Base-by-base conservation (phyloP, 1,140 invertebrate genomes). In the Brachionus plicatilis region DNA sequence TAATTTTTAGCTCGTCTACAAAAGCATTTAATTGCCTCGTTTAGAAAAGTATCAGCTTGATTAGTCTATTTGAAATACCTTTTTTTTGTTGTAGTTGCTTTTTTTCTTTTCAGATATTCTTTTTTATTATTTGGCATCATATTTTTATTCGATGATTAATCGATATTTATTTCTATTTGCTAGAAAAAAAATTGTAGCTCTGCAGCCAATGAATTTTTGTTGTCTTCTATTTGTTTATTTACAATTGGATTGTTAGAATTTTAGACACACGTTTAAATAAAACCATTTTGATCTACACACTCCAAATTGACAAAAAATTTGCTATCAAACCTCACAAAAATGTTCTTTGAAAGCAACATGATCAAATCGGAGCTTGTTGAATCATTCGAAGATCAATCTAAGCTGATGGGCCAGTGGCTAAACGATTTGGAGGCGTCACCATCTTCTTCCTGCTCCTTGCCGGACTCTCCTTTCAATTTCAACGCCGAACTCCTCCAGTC, bases 221-320 rank as follows among this genome's bases (percentile, higher is more conserved):
- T 68, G 33, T 37, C 33, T 37, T 2, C 12, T 17, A 9, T 68
- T 14, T 33, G 12, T 68, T 27, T n/a, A 29, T 33, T 68, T 68
- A 33, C 41, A 68, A 33, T 68, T 41, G 66, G 53, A 2, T 60
- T 60, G 20, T 17, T 20, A 33, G 14, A n/a, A 41, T 68, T 68
- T 68, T 68, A 68, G 68, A 72, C 37, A 43, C 68, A 72, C 68
- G 68, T 72, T 41, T 72, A 72, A 72, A 72, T 41, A 43, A 43
- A 68, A 41, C 29, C 8, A 6, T 43, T 45, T n/a, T 6, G 3
- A 37, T 37, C 12, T 0, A 41, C 5, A 6, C 27, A 72, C 37
- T 72, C 68, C 41, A 43, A 72, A 43, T 43, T 41, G 33, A 43
- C 12, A 43, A 72, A 43, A n/a, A 17, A 20, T 17, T 72, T 68